Percentiles rank a stretch among this genome's conserved stretches.
Evolutionary conservation across 2,113 vertebrate species (phyloP).

Genomic region (Progne subis): DNA sequence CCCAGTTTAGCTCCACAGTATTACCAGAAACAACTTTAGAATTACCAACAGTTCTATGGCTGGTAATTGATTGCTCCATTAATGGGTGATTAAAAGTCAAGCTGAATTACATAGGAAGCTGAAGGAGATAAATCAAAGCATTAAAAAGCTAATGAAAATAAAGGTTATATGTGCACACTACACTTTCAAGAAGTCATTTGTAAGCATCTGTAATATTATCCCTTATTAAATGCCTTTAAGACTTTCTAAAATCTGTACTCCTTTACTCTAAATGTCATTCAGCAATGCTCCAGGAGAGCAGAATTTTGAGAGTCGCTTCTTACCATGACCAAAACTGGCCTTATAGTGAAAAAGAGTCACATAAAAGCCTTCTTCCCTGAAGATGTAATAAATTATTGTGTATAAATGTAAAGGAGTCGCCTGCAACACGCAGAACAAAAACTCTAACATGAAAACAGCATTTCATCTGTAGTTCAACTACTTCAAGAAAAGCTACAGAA

Average conservation of each 20-base stretch:
- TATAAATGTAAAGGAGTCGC: neutral
- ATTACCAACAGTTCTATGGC: neutral
- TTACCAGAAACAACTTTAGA: neutral
- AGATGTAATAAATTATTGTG: neutral
- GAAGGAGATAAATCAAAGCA: neutral
- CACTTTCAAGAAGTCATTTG: neutral
- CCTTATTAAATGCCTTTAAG: neutral
- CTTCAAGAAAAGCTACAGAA: neutral
- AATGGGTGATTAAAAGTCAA: constrained; percentile 22
- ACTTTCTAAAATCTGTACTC: neutral
- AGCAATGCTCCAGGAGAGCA: neutral
- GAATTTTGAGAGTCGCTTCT: neutral
- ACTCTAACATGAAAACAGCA: neutral
- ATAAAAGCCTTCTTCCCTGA: neutral
- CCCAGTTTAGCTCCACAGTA: neutral
- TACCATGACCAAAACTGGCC: neutral
- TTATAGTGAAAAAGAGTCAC: neutral
- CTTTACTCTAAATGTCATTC: neutral
- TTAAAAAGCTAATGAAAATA: constrained; percentile 35
- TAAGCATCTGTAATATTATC: neutral
- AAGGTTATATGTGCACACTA: neutral
- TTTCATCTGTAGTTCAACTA: neutral
- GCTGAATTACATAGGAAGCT: neutral
- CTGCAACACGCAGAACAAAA: neutral
- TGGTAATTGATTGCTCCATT: neutral